Evolutionary conservation across 2,888 invertebrate genomes (phyloP), one percentile per base, ranked within the genome.

Genomic region (Acrobasis suavella): DNA sequence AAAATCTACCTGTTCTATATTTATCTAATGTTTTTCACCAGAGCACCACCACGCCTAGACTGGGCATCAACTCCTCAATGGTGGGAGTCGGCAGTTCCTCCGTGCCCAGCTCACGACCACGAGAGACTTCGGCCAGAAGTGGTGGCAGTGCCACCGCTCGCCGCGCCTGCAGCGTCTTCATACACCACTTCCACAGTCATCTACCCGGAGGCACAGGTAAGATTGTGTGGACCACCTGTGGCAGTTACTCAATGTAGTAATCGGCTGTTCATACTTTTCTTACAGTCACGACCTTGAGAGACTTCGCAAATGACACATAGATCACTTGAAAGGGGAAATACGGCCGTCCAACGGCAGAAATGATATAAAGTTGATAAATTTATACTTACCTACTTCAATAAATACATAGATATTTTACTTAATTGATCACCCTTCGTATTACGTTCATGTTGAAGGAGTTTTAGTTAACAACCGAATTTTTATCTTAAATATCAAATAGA

Each of bases 131-230:
- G 95, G 64, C 98, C 98, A 0, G 96, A 97, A 76, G 95, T 98
- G 68, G 96, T 97, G 65, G 97, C 97, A 63, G 97, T 97, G 49
- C 98, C 98, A 94, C 96, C 97, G 87, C 96, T 97, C 22, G 97
- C 97, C 74, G 97, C 97, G 58, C 96, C 97, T 87, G 97, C 97
- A 46, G 97, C 97, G 72, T 97, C 97, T 55, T 96, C 97, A 51
- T 97, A 97, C 62, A 96, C 96, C 15, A 94, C 96, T 77, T 95
- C 97, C 50, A 96, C 97, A 77, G 95, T 97, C 61, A 95, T 98
- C 68, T 97, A 98, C 81, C 97, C 97, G 54, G 98, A 98, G 87
- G 97, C 97, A 63, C 98, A 98, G 95, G 97, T 96, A 59, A 38
- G 49, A 16, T 42, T 15, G 12, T 17, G 9, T 16, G 15, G 1